Evolutionary conservation across 2,888 invertebrate genomes (phyloP), one percentile per base, ranked within the genome.

Genomic region (Pyrochroa serraticornis): DNA sequence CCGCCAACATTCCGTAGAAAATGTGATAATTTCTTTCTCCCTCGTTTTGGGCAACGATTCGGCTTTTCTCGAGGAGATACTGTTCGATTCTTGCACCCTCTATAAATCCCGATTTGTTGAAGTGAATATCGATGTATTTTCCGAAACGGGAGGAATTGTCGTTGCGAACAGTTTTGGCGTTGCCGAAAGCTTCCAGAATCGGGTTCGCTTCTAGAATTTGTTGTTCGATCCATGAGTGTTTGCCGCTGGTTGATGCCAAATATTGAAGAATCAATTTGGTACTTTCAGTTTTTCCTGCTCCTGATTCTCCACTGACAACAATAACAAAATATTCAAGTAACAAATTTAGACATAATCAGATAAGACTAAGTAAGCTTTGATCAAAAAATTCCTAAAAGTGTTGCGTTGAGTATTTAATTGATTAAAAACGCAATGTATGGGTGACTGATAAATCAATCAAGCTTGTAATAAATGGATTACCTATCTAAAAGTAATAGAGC

Each of bases 121-220:
- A 75, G 63, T 71, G 67, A 5, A 75, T 71, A 50, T 74, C 72
- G 39, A 73, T 73, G 77, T 95, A 97, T 80, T 97, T 97, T 49
- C 97, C 97, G 73, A 97, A 97, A 63, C 97, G 84, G 10, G 96
- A 96, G 0, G 97, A 97, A 79, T 97, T 97, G 77, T 97, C 96
- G 75, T 97, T 97, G 49, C 93, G 85, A 7, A 95, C 90, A 0
- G 97, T 97, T 82, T 95, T 96, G 0, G 97, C 96, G 80, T 97
- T 97, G 51, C 97, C 97, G 75, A 97, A 97, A 0, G 97, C 97
- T 85, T 97, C 97, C 74, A 97, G 83, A 67, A 97, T 93, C 0
- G 97, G 96, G 83, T 97, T 97, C 0, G 97, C 93, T 80, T 97
- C 96, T 64, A 97, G 86, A 58, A 97, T 96, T 79, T 97, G 97